These are phyloP conservation scores for Pipistrellus nathusii DNA, from an alignment of 2,797 vertebrate genomes.

Conservation along the genomic window DNA sequence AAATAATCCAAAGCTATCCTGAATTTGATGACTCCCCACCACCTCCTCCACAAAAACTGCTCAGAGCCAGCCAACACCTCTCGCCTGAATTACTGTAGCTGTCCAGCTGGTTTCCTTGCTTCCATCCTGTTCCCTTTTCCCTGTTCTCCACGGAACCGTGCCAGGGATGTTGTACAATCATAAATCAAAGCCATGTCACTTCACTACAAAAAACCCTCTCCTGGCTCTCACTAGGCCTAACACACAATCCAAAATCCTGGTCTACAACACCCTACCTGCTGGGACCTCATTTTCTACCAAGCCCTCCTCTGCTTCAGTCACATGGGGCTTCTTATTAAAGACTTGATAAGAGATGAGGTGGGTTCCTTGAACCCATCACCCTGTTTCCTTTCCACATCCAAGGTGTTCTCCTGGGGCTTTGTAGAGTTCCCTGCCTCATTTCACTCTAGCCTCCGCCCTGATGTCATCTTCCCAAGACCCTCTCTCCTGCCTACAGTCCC, in stretches of 20 bases:
- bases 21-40: background rate
- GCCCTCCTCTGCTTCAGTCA: background rate
- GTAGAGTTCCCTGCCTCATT: background rate
- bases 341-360: too few species aligned
- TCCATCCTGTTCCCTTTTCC: background rate
- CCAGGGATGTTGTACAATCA: background rate
- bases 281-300: background rate
- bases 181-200: background rate
- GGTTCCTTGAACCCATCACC: background rate
- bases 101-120: background rate
- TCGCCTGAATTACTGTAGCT: background rate
- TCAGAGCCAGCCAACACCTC: background rate
- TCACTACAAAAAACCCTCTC: background rate
- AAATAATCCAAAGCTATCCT: background rate
- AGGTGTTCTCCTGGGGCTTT: background rate
- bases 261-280: accelerated
- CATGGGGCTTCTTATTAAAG: background rate
- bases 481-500: background rate
- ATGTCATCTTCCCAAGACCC: background rate
- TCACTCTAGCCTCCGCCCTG: background rate
- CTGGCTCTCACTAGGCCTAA: background rate
- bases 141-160: background rate
- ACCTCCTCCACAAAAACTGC: accelerated
- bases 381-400: background rate
- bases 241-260: background rate